Evolutionary conservation across 2,888 invertebrate species (phyloP).

Genomic region (Agriopis aurantiaria): DNA sequence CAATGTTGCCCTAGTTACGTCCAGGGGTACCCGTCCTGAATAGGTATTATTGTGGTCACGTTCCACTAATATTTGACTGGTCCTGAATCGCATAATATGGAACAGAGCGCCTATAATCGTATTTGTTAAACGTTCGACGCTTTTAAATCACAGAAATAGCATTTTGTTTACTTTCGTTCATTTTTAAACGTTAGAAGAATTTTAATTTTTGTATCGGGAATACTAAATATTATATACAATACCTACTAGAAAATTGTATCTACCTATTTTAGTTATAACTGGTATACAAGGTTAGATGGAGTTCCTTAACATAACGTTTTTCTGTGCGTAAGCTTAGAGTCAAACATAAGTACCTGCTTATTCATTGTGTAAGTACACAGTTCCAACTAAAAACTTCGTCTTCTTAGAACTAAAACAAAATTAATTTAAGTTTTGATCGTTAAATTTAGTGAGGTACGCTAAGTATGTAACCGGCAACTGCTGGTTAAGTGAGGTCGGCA

Average conservation of each 20-base stretch:
- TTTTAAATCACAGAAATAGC: conserved; percentile 38
- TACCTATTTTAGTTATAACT: background rate
- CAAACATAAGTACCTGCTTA: background rate
- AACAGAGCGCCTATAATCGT: conserved; percentile 56
- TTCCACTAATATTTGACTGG: conserved; percentile 70
- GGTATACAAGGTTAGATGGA: background rate
- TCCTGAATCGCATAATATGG: conserved; percentile 59
- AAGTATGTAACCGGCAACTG: conserved; percentile 43
- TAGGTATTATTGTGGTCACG: conserved; percentile 65
- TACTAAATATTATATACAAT: background rate
- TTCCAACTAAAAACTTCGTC: conserved; percentile 34
- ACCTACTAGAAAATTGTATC: background rate
- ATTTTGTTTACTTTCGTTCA: conserved; percentile 32
- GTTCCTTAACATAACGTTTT: background rate
- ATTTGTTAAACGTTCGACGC: conserved; percentile 47
- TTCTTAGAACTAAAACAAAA: conserved; percentile 42
- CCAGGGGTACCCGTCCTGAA: conserved; percentile 43
- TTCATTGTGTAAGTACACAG: conserved; percentile 1
- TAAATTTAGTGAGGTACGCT: conserved; percentile 52
- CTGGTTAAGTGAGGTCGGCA: conserved; percentile 52
- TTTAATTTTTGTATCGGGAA: background rate
- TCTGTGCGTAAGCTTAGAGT: background rate
- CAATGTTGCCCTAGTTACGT: conserved; percentile 11
- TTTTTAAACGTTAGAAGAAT: conserved; percentile 4
- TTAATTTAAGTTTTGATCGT: conserved; percentile 50